Evolutionary conservation across 2,113 vertebrate species (phyloP).

Genomic region (Neodon shergylaensis): DNA sequence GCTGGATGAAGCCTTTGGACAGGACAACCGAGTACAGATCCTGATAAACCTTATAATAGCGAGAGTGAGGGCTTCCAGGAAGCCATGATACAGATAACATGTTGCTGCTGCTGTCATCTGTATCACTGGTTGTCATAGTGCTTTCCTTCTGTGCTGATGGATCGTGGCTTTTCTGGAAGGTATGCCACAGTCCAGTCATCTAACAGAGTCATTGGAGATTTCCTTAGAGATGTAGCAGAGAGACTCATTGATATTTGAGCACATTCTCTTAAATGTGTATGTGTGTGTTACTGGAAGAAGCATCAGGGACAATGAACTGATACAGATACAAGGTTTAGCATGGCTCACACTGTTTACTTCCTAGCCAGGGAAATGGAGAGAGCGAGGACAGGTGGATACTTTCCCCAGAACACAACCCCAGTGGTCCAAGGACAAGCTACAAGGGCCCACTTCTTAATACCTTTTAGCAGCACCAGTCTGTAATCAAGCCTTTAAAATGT

Average conservation of each 20-base stretch:
- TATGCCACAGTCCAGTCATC: background rate
- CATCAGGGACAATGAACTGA: background rate
- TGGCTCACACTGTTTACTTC: background rate
- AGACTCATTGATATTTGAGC: background rate
- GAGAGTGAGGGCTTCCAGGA: background rate
- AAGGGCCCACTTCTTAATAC: background rate
- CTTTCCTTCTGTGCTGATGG: background rate
- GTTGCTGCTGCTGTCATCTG: background rate
- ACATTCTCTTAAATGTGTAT: background rate
- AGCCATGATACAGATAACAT: background rate
- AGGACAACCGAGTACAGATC: background rate
- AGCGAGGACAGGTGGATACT: background rate
- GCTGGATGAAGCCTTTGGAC: background rate
- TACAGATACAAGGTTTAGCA: background rate
- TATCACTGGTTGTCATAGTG: background rate
- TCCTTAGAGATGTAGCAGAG: background rate
- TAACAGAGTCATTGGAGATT: background rate
- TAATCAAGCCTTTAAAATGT: background rate
- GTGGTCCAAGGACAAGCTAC: background rate
- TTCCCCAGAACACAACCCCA: no score
- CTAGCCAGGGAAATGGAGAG: background rate
- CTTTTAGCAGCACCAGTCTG: background rate
- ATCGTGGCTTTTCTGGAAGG: background rate
- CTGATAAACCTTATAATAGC: background rate
- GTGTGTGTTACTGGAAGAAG: background rate